Base-by-base conservation (phyloP, 2,888 invertebrate genomes). In the Molorchus minor region DNA sequence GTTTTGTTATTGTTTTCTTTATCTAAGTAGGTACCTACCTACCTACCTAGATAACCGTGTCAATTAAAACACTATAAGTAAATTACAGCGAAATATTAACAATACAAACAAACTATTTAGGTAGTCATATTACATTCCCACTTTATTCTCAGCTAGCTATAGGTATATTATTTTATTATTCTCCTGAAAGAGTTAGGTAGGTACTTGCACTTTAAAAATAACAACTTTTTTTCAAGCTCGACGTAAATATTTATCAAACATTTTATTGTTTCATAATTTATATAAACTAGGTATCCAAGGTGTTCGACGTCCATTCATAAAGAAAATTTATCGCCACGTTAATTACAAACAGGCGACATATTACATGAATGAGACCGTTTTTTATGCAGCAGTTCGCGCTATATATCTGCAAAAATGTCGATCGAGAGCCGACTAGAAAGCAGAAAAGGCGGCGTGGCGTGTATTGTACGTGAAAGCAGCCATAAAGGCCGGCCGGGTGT, bases 401-500 rank as follows among this genome's bases (percentile, higher is more conserved):
- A 12, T 20, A 16, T 13, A 43, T 43, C 29, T 41, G 56, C 41
- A 44, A 60, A 51, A 60, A 54, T 54, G 56, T 49, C n/a, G n/a
- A 51, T 35, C 35, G 54, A 54, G 57, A 57, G 46, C 46, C 21
- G 60, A 55, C 57, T 65, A 67, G 70, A 70, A 68, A 70, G 68
- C 65, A 57, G 58, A 35, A 45, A 51, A 58, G 62, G 63, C 62
- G 62, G 66, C 65, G 67, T n/a, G n/a, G n/a, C n/a, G n/a, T n/a
- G n/a, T n/a, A n/a, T n/a, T n/a, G n/a, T n/a, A n/a, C n/a, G n/a
- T 64, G 64, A 66, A 68, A 64, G 58, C 56, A 58, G 61, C 51
- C 55, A 65, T 67, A 65, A 63, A 61, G 67, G 51, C 64, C 65
- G n/a, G 25, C 33, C 33, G 68, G 69, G 67, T 69, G 68, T 68